phyloP scores from a whole-genome alignment of 2,113 vertebrate species.

The Ammodytes marinus region DNA sequence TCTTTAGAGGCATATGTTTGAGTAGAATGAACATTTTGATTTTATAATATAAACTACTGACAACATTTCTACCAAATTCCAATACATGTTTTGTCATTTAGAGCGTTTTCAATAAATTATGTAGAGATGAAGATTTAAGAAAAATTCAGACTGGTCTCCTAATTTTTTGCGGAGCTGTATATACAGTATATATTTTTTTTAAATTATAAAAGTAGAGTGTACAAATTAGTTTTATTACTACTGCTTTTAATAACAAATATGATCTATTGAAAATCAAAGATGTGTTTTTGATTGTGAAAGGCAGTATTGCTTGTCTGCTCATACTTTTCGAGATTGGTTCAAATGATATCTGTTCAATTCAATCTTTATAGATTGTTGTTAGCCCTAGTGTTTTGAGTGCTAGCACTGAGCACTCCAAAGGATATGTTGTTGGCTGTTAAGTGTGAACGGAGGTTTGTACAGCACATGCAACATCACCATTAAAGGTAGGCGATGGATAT shows the following conservation, averaged over 20 bases:
- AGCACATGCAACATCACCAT: not conserved
- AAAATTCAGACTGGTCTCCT: too few species aligned
- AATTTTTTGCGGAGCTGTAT: too few species aligned
- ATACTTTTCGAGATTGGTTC: not conserved
- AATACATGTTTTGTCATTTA: too few species aligned
- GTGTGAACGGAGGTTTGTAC: not conserved
- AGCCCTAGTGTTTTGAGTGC: conserved; percentile 14
- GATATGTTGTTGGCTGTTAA: not conserved
- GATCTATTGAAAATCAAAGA: not conserved
- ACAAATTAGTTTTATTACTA: not conserved
- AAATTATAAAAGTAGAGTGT: not conserved
- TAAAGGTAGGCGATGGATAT: conserved; percentile 23
- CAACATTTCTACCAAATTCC: too few species aligned
- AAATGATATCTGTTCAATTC: not conserved
- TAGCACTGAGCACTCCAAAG: conserved; percentile 33
- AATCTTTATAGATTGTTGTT: not conserved
- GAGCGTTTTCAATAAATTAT: too few species aligned
- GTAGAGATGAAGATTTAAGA: too few species aligned
- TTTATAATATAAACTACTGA: too few species aligned
- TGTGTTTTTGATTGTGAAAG: not conserved
- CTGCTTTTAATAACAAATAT: not conserved
- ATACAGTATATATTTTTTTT: too few species aligned
- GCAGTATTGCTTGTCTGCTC: not conserved
- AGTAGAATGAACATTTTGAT: too few species aligned
- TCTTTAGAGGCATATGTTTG: too few species aligned